These are phyloP conservation scores for Habropoda laboriosa DNA, from an alignment of 1,140 invertebrate species.

Conservation along the genomic window DNA sequence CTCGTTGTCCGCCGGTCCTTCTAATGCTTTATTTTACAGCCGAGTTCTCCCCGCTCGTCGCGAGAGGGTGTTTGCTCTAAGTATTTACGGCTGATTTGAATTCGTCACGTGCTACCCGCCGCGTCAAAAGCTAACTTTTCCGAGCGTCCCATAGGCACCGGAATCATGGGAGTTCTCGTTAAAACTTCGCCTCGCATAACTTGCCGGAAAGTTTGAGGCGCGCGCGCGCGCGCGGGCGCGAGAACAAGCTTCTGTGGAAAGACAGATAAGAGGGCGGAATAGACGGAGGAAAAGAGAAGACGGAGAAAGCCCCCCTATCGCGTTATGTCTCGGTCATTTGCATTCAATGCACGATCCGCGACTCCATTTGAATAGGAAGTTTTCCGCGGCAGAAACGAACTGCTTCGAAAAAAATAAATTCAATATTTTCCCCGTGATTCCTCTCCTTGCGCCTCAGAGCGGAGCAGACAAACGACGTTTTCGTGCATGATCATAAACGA, in stretches of 20 bases:
- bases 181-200: constrained; percentile 59
- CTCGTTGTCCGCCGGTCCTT: constrained; percentile 57
- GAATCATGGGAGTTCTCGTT: constrained; percentile 62
- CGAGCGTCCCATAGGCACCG: constrained; percentile 45
- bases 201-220: constrained; percentile 53
- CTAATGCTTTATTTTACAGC: constrained; percentile 73
- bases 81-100: constrained; percentile 76
- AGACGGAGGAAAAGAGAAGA: constrained; percentile 24
- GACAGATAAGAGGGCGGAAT: background rate
- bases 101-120: constrained; percentile 68
- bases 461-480: constrained; percentile 26
- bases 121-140: constrained; percentile 68
- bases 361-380: constrained; percentile 67
- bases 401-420: constrained; percentile 41
- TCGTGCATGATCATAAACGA: background rate
- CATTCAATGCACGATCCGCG: constrained; percentile 68
- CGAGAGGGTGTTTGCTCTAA: constrained; percentile 71
- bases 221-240: constrained; percentile 18
- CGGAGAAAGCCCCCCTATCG: constrained; percentile 56
- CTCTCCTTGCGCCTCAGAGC: background rate
- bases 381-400: constrained; percentile 53
- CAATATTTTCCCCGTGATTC: constrained; percentile 40
- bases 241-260: background rate
- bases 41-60: constrained; percentile 52
- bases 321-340: constrained; percentile 60